Base-by-base conservation (phyloP, 2,888 invertebrate species). In the Clepsis dumicolana region DNA sequence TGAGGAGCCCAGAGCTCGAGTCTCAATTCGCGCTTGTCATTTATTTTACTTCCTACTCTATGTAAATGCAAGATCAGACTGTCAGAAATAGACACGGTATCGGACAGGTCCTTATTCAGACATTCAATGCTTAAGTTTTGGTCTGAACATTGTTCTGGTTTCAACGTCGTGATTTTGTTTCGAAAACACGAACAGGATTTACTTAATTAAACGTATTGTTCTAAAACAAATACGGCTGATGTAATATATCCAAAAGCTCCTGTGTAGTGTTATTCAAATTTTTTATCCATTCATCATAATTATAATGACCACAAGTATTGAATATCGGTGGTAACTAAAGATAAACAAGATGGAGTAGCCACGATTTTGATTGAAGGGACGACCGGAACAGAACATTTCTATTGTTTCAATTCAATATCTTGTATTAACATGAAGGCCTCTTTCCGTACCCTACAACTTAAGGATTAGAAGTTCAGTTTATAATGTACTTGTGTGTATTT, bases 181-280 rank as follows among this genome's bases (percentile, higher is more conserved):
- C 21, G 21, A 21, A 18, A 48, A 21, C 48, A 21, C 12, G 21
- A 48, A 48, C 48, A 48, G 48, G 27, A 52, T 52, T 52, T 27
- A 27, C n/a, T 52, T 52, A 27, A 52, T 52, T 52, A 52, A 52
- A 52, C 27, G 5, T 52, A 52, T 52, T 52, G 52, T 52, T 52
- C 52, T 27, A 14, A 52, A 52, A n/a, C 27, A 52, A 48, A 48
- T 44, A 18, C 21, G 12, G 14, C 7, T 52, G 52, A 52, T 52
- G 25, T 24, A 52, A 52, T 52, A 25, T 48, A 10, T 52, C 8
- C 12, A 27, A 27, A 25, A n/a, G n/a, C 52, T 52, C n/a, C 52
- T 14, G 25, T 52, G 50, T 48, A 4, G 10, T 48, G 12, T 25
- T 52, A n/a, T 52, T 52, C 52, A 27, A 25, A 8, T 44, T n/a